Evolutionary conservation across 2,888 invertebrate genomes (phyloP).

Genomic region (Stenolophus ochropezus): DNA sequence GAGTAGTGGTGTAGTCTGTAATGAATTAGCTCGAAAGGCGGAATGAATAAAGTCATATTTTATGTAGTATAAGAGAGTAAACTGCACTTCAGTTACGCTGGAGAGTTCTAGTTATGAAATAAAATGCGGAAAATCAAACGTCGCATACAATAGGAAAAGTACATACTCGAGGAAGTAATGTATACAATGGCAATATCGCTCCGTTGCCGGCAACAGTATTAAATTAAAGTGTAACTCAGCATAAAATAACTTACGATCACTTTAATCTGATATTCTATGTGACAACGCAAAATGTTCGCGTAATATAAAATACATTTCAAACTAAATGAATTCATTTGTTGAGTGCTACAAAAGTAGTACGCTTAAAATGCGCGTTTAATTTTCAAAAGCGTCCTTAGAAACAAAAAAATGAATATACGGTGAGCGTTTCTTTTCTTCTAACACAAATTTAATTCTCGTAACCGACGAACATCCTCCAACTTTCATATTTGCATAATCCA

Average conservation of each 20-base stretch:
- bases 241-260: constrained; percentile 56
- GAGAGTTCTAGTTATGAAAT: neutral
- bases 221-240: constrained; percentile 57
- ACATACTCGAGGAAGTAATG: constrained; percentile 21
- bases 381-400: constrained; percentile 49
- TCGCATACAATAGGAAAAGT: constrained; percentile 15
- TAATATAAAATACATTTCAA: constrained; percentile 33
- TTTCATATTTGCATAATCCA: constrained; percentile 59
- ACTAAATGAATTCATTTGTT: constrained; percentile 43
- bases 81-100: neutral
- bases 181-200: constrained; percentile 29
- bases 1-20: neutral
- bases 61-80: neutral
- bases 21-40: neutral
- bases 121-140: constrained; percentile 37
- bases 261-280: constrained; percentile 53
- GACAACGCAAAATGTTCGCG: constrained; percentile 38
- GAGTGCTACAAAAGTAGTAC: constrained; percentile 31
- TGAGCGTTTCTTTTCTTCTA: constrained; percentile 54
- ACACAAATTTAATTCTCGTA: constrained; percentile 57
- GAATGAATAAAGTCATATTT: neutral
- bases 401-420: constrained; percentile 55
- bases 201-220: constrained; percentile 13
- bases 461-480: constrained; percentile 30
- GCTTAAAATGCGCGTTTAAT: constrained; percentile 46